These are phyloP conservation scores for Chitala chitala DNA, from an alignment of 2,113 vertebrate genomes.

Conservation along the genomic window DNA sequence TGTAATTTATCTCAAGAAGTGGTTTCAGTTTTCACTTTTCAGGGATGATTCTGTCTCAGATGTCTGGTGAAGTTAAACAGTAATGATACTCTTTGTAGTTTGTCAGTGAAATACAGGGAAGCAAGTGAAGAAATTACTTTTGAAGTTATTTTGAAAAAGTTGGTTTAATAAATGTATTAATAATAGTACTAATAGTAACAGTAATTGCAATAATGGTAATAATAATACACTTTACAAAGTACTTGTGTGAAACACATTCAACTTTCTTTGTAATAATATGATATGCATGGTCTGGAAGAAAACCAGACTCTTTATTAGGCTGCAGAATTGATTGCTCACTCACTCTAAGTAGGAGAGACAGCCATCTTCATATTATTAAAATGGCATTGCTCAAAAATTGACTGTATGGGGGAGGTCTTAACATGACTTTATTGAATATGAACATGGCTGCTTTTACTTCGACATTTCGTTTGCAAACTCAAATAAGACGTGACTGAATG, in stretches of 20 bases:
- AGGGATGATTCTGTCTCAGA: too few species aligned
- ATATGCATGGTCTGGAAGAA: conserved; percentile 14
- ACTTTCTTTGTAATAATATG: conserved; percentile 14
- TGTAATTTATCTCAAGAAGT: too few species aligned
- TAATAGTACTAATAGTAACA: background rate
- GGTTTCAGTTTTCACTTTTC: too few species aligned
- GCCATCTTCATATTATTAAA: conserved; percentile 23
- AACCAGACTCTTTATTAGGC: conserved; percentile 5
- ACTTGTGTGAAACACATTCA: conserved; percentile 1
- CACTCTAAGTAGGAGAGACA: conserved; percentile 24
- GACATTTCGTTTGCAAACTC: conserved; percentile 17
- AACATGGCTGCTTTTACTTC: conserved; percentile 17
- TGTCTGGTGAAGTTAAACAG: too few species aligned
- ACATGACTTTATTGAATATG: conserved; percentile 26
- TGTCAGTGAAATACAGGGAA: too few species aligned
- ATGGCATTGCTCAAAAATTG: conserved; percentile 24
- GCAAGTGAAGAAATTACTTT: too few species aligned
- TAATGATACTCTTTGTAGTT: too few species aligned
- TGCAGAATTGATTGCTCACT: conserved; percentile 22
- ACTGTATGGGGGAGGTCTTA: conserved; percentile 14
- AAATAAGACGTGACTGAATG: conserved; percentile 19
- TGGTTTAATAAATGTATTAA: too few species aligned
- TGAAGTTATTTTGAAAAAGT: too few species aligned
- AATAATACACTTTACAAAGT: background rate
- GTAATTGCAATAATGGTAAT: background rate